Evolutionary conservation across 1,140 invertebrate genomes (phyloP).

Genomic region (Ips nitidus): DNA sequence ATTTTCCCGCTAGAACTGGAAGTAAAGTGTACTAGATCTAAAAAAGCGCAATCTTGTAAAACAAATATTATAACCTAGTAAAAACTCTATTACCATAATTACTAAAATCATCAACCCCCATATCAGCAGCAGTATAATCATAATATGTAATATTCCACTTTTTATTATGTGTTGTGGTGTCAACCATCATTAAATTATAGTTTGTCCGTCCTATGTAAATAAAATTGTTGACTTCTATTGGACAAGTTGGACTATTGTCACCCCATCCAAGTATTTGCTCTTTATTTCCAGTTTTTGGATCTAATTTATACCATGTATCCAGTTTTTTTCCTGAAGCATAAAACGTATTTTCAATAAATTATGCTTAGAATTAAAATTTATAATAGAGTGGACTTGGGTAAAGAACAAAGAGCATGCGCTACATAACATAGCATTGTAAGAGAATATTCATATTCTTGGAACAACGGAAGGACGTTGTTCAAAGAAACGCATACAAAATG

Average conservation of each 20-base stretch:
- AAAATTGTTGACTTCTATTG: conserved; percentile 62
- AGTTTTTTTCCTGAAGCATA: conserved; percentile 74
- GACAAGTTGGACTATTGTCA: conserved; percentile 56
- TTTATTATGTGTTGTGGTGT: conserved; percentile 73
- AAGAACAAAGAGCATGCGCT: too few relatives aligned
- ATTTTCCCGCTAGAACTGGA: conserved; percentile 86
- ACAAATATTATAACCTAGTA: not conserved
- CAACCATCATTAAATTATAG: conserved; percentile 94
- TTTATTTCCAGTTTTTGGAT: conserved; percentile 83
- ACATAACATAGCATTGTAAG: too few relatives aligned
- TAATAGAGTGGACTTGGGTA: too few relatives aligned
- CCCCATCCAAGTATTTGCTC: conserved; percentile 73
- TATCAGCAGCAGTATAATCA: conserved; percentile 78
- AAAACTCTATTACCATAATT: conserved; percentile 72
- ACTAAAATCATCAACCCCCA: conserved; percentile 70
- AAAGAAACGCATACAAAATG: too few relatives aligned
- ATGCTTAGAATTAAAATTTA: not conserved
- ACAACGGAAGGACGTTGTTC: too few relatives aligned
- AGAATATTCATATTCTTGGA: too few relatives aligned
- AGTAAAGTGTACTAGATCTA: conserved; percentile 85
- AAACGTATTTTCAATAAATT: not conserved
- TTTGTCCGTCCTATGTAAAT: conserved; percentile 84
- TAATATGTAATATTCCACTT: conserved; percentile 97
- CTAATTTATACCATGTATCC: conserved; percentile 94
- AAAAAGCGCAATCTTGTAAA: conserved; percentile 21